These are phyloP conservation scores for Hedya salicella DNA, from an alignment of 2,888 invertebrate genomes.

Conservation along the genomic window DNA sequence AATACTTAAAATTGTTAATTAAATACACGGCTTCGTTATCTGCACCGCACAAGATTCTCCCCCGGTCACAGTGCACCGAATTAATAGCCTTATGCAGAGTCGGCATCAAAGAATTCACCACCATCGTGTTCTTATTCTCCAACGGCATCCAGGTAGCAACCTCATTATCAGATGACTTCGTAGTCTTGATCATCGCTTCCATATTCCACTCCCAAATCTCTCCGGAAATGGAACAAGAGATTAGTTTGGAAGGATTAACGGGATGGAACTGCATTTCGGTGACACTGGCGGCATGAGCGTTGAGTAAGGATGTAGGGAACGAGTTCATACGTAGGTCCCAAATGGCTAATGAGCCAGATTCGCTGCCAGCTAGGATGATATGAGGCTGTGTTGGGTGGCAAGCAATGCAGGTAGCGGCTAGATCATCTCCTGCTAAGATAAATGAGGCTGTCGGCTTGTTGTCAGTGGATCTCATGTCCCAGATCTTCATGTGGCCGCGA, in stretches of 20 bases:
- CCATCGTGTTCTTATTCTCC: constrained; percentile 88
- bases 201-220: constrained; percentile 96
- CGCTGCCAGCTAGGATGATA: constrained; percentile 92
- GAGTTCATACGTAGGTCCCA: constrained; percentile 95
- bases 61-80: constrained; percentile 90
- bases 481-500: constrained; percentile 95
- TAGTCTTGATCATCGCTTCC: constrained; percentile 77
- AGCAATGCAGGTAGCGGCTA: constrained; percentile 90
- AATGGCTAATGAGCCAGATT: constrained; percentile 93
- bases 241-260: constrained; percentile 92
- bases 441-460: constrained; percentile 89
- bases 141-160: constrained; percentile 88
- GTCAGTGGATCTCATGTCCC: constrained; percentile 89
- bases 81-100: constrained; percentile 92
- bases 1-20: constrained; percentile 87
- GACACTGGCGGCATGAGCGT: constrained; percentile 90
- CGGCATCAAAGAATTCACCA: constrained; percentile 90
- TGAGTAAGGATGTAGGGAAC: constrained; percentile 92
- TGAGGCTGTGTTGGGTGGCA: constrained; percentile 96
- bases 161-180: constrained; percentile 67
- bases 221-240: constrained; percentile 92
- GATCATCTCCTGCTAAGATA: constrained; percentile 89
- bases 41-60: constrained; percentile 91
- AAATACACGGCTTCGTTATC: constrained; percentile 96
- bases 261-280: constrained; percentile 96